These are phyloP conservation scores for Coracopsis vasa DNA, from an alignment of 2,113 vertebrate genomes.

Conservation along the genomic window DNA sequence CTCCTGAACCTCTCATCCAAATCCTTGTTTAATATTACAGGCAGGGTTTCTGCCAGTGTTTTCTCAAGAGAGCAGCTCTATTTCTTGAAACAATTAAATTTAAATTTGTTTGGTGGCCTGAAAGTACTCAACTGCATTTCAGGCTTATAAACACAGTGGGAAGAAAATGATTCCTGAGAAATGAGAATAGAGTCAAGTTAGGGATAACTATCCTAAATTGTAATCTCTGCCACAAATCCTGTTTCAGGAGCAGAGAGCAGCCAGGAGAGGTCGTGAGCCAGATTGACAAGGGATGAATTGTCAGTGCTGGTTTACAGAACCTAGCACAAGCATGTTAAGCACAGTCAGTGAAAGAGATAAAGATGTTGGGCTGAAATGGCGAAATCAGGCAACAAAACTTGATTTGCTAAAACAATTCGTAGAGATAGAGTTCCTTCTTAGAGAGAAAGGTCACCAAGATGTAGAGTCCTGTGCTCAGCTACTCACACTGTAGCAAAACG, in stretches of 20 bases:
- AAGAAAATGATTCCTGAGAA: constrained; percentile 30
- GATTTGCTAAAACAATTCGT: background rate
- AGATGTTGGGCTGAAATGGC: background rate
- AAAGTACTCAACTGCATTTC: constrained; percentile 33
- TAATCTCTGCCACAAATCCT: constrained; percentile 12
- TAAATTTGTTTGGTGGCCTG: constrained; percentile 49
- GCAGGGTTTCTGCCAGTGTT: background rate
- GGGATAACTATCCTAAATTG: constrained; percentile 15
- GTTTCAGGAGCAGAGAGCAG: background rate
- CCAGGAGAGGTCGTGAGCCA: background rate
- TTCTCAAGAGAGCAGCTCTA: background rate
- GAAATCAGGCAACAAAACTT: background rate
- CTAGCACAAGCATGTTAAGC: background rate
- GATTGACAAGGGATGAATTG: constrained; percentile 21
- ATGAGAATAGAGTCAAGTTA: background rate
- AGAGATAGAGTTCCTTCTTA: background rate
- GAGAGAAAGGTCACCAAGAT: background rate
- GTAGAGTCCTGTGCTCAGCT: background rate
- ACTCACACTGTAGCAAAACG: background rate
- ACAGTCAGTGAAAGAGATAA: background rate
- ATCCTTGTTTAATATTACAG: constrained; percentile 28
- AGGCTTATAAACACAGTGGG: background rate
- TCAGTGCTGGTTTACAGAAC: background rate
- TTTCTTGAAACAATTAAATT: constrained; percentile 55
- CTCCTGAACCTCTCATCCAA: background rate